Evolutionary conservation across 37 sponge, comb jelly and placozoan species (phyloP), one percentile per base, ranked within the genome.

Genomic region (Cliona cf. orientalis): DNA sequence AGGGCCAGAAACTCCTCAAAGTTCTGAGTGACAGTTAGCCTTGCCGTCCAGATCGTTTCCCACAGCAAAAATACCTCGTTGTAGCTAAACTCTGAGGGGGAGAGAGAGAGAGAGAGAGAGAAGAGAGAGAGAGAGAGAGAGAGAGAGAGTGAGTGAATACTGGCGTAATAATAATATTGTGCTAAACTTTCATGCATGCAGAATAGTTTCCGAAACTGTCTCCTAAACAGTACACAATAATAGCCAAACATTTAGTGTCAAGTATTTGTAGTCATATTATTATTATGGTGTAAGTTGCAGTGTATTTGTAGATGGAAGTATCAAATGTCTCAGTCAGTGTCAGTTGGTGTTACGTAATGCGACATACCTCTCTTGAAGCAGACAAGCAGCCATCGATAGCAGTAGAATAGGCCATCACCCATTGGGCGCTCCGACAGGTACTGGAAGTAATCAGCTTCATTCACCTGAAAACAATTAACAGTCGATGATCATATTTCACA

Each of bases 361-460:
- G 21, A 69, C 46, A 17, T 60, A 95, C 96, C 96, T 90, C 98
- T 84, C 72, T 97, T 97, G 78, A 95, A 97, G 53, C 79, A 82
- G 62, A 97, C 89, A 46, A 97, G 81, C 42, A 97, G 89, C 98
- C 98, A 97, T 58, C 95, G 80, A 64, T 97, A 92, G 60, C 86
- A 69, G 72, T 93, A 97, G 83, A 91, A 90, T 57, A 97, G 88
- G 42, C 88, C 89, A 60, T 95, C 90, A 23, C 89, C 92, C 75
- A 88, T 81, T 36, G 93, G 81, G 33, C 86, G 72, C 64, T 95
- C 83, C 11, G 78, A 62, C 71, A 97, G 71, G 80, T 88, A 85
- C 65, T 95, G 86, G 46, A 84, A 90, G 82, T 92, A 91, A 41
- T 97, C 98, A 33, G 89, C 75, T 41, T 97, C 98, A 76, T 91